Evolutionary conservation across 2,797 vertebrate species (phyloP).

Genomic region (Gephyroberyx darwinii): DNA sequence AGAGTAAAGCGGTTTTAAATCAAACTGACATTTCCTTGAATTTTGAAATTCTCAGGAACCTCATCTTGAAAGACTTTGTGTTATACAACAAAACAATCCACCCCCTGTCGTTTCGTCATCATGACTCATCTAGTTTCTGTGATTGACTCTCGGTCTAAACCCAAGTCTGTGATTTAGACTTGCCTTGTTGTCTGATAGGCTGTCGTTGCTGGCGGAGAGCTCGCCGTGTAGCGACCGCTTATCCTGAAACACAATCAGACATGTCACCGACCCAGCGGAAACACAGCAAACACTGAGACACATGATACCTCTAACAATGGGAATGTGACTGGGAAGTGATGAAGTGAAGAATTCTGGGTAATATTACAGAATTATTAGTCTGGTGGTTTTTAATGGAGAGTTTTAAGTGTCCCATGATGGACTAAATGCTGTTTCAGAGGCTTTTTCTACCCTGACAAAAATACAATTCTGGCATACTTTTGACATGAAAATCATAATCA

Average conservation of each 20-base stretch:
- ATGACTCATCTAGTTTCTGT: constrained; percentile 34
- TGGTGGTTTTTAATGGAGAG: too few species aligned
- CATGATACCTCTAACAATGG: not conserved
- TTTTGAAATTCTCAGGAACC: not conserved
- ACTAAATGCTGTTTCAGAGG: too few species aligned
- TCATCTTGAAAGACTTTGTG: not conserved
- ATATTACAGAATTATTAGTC: not conserved
- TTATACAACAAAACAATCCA: not conserved
- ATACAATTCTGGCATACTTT: too few species aligned
- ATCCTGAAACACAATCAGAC: constrained; percentile 48
- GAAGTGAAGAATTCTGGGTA: not conserved
- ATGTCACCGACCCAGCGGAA: constrained; percentile 30
- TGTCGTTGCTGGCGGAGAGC: constrained; percentile 57
- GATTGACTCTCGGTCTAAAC: not conserved
- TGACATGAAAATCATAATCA: too few species aligned
- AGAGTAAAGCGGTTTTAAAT: not conserved
- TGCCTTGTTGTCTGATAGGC: constrained; percentile 64
- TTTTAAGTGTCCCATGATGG: too few species aligned
- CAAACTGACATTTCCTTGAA: not conserved
- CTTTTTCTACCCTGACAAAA: too few species aligned
- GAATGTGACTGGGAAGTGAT: too few species aligned
- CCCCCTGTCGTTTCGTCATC: too few species aligned
- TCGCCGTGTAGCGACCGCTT: constrained; percentile 28
- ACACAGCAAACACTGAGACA: not conserved
- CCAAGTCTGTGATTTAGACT: constrained; percentile 13